Evolutionary conservation across 2,888 invertebrate species (phyloP).

Genomic region (Serripes groenlandicus): DNA sequence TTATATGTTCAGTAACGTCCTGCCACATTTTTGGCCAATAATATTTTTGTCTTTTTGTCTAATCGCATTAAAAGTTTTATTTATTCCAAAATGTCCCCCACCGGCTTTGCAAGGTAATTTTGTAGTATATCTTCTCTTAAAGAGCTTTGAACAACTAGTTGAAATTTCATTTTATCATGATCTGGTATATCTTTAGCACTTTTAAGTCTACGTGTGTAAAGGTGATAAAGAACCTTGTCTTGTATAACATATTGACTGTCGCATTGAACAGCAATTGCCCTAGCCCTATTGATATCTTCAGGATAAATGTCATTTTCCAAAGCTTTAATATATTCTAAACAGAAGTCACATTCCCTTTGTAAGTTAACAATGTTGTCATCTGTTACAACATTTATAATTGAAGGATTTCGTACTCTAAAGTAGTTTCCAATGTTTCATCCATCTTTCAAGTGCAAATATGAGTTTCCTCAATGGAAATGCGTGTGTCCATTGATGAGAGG

Average conservation of each 20-base stretch:
- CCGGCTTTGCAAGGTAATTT: constrained; percentile 26
- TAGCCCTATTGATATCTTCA: background rate
- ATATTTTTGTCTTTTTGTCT: constrained; percentile 31
- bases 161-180: constrained; percentile 34
- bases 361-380: constrained; percentile 8
- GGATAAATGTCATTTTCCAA: background rate
- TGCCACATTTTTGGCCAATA: constrained; percentile 60
- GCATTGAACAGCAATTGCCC: background rate
- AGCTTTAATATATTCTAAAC: constrained; percentile 10
- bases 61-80: constrained; percentile 4
- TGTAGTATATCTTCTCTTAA: constrained; percentile 20
- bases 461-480: no score
- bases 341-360: constrained; percentile 17
- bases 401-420: no score
- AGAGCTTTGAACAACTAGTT: constrained; percentile 16
- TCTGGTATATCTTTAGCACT: constrained; percentile 20
- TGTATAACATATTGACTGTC: constrained; percentile 7
- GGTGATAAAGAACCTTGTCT: constrained; percentile 21
- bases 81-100: constrained; percentile 25
- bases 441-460: no score
- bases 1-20: constrained; percentile 27
- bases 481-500: no score
- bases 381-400: no score
- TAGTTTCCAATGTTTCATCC: no score
- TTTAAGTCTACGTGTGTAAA: constrained; percentile 24